Evolutionary conservation across 2,888 invertebrate species (phyloP).

Genomic region (Chalcis sispes): DNA sequence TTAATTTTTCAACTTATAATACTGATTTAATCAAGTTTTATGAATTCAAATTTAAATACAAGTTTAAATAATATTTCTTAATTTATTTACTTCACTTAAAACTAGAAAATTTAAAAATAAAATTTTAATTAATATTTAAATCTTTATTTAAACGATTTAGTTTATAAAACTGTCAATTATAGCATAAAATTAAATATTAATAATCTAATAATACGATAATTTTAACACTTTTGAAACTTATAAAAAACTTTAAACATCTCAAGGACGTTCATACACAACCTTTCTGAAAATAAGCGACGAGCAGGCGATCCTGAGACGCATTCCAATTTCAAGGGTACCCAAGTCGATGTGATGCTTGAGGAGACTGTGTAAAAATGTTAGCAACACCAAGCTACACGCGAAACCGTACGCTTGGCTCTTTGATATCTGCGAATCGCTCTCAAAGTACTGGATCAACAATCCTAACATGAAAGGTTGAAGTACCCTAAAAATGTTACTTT

Average conservation of each 20-base stretch:
- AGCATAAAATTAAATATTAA: no score
- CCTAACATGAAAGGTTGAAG: conserved; percentile 80
- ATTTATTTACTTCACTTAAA: no score
- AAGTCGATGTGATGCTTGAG: conserved; percentile 82
- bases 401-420: conserved; percentile 81
- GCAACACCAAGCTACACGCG: conserved; percentile 80
- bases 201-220: neutral
- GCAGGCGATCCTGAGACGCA: conserved; percentile 86
- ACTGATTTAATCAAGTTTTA: no score
- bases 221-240: no score
- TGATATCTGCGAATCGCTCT: conserved; percentile 76
- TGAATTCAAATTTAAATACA: no score
- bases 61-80: no score
- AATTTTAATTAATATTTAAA: no score
- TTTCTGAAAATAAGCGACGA: conserved; percentile 89
- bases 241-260: neutral
- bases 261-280: conserved; percentile 76
- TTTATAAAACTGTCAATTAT: no score
- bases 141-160: no score
- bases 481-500: conserved; percentile 75
- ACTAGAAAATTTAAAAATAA: no score
- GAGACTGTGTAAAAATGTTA: conserved; percentile 79
- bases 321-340: conserved; percentile 82
- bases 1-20: no score
- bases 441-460: conserved; percentile 81